Percentiles rank a stretch among this genome's conserved stretches.
Conservation (phyloP, 2,888 invertebrate genomes). For the Dicyrtoma fusca region DNA sequence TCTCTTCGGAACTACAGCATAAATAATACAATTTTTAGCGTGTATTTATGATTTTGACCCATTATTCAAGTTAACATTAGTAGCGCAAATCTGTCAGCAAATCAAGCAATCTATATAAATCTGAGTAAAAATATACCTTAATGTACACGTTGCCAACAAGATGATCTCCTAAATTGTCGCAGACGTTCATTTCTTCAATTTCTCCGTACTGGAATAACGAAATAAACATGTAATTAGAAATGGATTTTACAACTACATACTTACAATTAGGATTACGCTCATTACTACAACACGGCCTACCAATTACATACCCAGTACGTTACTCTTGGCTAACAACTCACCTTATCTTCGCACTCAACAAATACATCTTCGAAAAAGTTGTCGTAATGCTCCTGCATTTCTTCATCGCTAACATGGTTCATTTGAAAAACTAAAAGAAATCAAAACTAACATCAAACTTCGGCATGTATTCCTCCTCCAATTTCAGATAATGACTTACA, state of each 20-base stretch:
- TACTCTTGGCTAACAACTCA: slow-evolving; percentile 54
- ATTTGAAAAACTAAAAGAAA: slow-evolving; percentile 64
- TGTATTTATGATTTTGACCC: too few species aligned
- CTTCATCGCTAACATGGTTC: slow-evolving; percentile 93
- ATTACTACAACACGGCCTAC: too few species aligned
- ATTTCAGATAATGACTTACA: too few species aligned
- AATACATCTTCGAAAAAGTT: slow-evolving; percentile 99
- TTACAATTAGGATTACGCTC: too few species aligned
- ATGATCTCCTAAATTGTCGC: slow-evolving; percentile 98
- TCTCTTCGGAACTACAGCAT: slow-evolving; percentile 87
- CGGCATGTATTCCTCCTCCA: too few species aligned
- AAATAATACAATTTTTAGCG: too few species aligned
- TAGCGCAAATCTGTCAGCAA: too few species aligned
- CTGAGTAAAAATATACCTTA: slow-evolving; percentile 72
- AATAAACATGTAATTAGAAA: background rate
- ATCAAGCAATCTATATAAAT: too few species aligned
- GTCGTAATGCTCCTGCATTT: slow-evolving; percentile 99
- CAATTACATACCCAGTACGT: background rate
- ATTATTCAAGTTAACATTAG: too few species aligned
- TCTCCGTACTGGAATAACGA: slow-evolving; percentile 77
- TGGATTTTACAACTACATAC: too few species aligned
- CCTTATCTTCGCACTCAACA: slow-evolving; percentile 96
- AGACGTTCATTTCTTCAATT: slow-evolving; percentile 99
- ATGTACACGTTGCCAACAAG: slow-evolving; percentile 99
- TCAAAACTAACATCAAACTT: too few species aligned